Evolutionary conservation across 2,888 invertebrate genomes (phyloP).

Genomic region (Dryomyza anilis): DNA sequence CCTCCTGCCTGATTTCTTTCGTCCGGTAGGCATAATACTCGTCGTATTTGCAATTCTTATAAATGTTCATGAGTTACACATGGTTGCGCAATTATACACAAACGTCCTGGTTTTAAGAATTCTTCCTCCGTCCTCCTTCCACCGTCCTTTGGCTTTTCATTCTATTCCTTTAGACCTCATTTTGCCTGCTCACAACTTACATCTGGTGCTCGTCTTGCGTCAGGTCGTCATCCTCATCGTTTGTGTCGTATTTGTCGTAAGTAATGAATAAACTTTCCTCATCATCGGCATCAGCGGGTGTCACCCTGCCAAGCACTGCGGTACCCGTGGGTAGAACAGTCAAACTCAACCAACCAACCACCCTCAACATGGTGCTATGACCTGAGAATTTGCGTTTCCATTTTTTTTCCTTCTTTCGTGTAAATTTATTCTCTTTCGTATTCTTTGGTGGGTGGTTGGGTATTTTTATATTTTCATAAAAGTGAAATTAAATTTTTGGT

Average conservation of each 20-base stretch:
- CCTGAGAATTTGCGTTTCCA: no score
- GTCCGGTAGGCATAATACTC: background rate
- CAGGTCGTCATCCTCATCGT: no score
- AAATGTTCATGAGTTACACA: slow-evolving; percentile 53
- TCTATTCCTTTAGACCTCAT: no score
- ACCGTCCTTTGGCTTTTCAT: background rate
- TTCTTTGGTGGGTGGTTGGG: no score
- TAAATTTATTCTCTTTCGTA: no score
- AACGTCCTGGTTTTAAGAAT: background rate
- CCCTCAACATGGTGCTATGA: no score
- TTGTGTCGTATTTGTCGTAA: slow-evolving; percentile 2
- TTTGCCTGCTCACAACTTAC: no score
- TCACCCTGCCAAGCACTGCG: background rate
- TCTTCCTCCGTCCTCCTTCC: background rate
- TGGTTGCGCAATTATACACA: slow-evolving; percentile 45
- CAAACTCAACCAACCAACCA: no score
- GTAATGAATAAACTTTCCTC: slow-evolving; percentile 6
- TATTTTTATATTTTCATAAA: no score
- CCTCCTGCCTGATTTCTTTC: background rate
- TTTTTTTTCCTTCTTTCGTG: no score
- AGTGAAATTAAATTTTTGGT: no score
- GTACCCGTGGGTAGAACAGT: background rate
- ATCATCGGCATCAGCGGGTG: background rate
- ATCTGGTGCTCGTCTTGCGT: no score
- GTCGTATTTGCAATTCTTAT: slow-evolving; percentile 51